Evolutionary conservation across 2,113 vertebrate species (phyloP).

Genomic region (Rhabdornis inornatus): DNA sequence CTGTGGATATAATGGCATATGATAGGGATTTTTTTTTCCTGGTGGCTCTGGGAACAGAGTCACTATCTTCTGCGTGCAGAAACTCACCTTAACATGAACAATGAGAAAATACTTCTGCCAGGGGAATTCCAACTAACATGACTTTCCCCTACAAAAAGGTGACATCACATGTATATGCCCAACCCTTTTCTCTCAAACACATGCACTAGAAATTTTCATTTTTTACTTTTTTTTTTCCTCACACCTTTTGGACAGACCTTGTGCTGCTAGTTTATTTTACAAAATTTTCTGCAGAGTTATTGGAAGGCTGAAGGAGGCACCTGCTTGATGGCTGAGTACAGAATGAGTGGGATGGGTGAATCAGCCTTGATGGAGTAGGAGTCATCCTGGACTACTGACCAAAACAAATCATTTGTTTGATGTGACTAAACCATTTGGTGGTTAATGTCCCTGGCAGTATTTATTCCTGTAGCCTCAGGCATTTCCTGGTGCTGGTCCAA

Average conservation of each 20-base stretch:
- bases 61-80: neutral
- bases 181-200: neutral
- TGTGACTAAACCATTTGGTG: neutral
- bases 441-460: neutral
- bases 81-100: neutral
- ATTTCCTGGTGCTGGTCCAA: constrained; percentile 3
- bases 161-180: neutral
- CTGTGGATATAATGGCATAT: neutral
- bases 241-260: neutral
- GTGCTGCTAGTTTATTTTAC: neutral
- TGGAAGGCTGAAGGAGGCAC: neutral
- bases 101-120: neutral
- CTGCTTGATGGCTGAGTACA: neutral
- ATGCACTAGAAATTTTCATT: neutral
- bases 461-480: neutral
- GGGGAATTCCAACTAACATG: neutral
- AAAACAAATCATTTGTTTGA: neutral
- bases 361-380: neutral
- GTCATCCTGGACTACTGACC: neutral
- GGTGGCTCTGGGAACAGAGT: neutral
- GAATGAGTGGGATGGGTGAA: neutral
- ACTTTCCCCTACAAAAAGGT: neutral
- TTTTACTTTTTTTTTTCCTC: neutral
- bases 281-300: neutral
- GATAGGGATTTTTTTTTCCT: neutral